These are phyloP conservation scores for Pitta sordida DNA, from an alignment of 2,113 vertebrate genomes.

Conservation along the genomic window DNA sequence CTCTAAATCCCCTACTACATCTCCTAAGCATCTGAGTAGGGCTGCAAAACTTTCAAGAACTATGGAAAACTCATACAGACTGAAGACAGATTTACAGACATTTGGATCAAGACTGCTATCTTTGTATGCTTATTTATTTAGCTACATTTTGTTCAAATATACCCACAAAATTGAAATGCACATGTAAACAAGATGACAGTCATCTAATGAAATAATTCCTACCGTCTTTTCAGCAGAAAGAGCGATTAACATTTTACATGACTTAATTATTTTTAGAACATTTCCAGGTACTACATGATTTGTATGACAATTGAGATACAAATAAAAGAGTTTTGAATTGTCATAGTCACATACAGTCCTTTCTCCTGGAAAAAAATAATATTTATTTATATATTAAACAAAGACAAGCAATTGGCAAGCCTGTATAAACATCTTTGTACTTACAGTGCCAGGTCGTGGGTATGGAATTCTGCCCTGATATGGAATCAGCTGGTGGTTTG, in stretches of 20 bases:
- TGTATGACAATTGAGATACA: background rate
- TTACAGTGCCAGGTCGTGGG: conserved; percentile 94
- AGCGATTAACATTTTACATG: background rate
- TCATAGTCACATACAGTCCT: background rate
- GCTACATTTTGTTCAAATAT: background rate
- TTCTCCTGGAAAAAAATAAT: background rate
- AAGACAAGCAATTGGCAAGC: background rate
- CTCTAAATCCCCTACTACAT: background rate
- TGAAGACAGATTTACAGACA: background rate
- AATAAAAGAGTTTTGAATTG: background rate
- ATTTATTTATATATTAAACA: conserved; percentile 22
- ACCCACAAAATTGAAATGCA: background rate
- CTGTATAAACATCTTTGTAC: conserved; percentile 57
- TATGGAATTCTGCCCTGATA: conserved; percentile 97
- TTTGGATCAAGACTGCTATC: background rate
- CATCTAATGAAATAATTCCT: background rate
- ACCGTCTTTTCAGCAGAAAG: background rate
- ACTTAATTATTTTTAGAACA: background rate
- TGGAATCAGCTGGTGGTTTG: conserved; percentile 93
- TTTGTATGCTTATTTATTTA: background rate
- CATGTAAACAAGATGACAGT: background rate
- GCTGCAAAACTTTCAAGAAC: background rate
- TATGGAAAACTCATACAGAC: background rate
- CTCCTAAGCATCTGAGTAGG: background rate
- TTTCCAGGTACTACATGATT: background rate